Percentiles rank a stretch among this genome's conserved stretches.
Conservation (phyloP, 2,888 invertebrate species). For the Apotomis capreana region DNA sequence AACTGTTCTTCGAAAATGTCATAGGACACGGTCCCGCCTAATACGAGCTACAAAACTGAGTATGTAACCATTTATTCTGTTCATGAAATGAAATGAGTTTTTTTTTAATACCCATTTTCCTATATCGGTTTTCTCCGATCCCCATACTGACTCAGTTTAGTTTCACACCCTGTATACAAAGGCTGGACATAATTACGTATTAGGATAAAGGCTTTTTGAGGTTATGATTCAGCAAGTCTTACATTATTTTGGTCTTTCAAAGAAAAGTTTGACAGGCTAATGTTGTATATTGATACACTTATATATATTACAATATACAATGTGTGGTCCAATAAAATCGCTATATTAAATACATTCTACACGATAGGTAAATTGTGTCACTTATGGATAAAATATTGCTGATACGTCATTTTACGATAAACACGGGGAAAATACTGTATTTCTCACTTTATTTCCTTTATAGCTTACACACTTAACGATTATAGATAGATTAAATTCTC, state of each 20-base stretch:
- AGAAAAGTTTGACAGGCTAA: slow-evolving; percentile 1
- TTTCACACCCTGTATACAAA: not conserved
- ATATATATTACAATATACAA: slow-evolving; percentile 43
- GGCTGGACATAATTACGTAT: slow-evolving; percentile 13
- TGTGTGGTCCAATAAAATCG: slow-evolving; percentile 57
- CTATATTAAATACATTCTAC: slow-evolving; percentile 47
- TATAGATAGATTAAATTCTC: slow-evolving; percentile 72
- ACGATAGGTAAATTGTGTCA: slow-evolving; percentile 50
- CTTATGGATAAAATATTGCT: slow-evolving; percentile 53
- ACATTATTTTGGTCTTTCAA: slow-evolving; percentile 23
- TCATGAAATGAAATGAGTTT: no score
- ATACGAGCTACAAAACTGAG: no score
- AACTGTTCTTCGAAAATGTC: no score
- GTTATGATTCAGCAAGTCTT: slow-evolving; percentile 10
- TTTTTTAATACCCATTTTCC: no score
- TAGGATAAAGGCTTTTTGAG: not conserved
- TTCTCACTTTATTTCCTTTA: slow-evolving; percentile 51
- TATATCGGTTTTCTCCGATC: not conserved
- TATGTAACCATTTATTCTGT: no score
- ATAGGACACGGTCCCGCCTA: no score
- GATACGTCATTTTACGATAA: slow-evolving; percentile 59
- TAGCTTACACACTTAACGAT: slow-evolving; percentile 46
- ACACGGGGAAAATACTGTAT: slow-evolving; percentile 63
- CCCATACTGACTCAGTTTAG: not conserved
- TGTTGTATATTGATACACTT: slow-evolving; percentile 38